Conservation (phyloP, 2,888 invertebrate genomes). For the Pristionchus mayeri region DNA sequence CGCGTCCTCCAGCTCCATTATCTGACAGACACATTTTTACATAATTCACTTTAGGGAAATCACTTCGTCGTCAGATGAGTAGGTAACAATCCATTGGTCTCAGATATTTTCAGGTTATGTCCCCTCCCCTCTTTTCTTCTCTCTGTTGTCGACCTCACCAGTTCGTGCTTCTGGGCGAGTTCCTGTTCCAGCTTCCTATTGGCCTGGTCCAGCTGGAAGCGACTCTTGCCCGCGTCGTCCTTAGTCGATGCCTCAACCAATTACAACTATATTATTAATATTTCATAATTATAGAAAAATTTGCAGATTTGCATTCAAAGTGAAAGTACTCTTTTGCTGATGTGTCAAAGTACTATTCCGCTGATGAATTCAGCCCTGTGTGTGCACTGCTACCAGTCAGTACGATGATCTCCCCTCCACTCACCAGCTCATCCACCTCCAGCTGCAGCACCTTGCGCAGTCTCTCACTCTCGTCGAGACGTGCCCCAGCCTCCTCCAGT, state of each 20-base stretch:
- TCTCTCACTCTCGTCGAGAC: conserved; percentile 94
- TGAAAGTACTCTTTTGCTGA: no score
- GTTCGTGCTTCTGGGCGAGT: conserved; percentile 77
- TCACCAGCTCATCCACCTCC: conserved; percentile 62
- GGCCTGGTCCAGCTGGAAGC: conserved; percentile 96
- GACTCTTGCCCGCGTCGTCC: conserved; percentile 97
- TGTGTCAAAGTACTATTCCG: no score
- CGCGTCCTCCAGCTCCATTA: conserved; percentile 95
- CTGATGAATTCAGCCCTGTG: no score
- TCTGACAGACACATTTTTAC: no score
- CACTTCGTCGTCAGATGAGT: no score
- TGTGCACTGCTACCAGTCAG: no score
- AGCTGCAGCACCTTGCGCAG: conserved; percentile 90
- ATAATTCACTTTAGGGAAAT: no score
- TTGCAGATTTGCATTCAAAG: no score
- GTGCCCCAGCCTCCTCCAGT: conserved; percentile 47
- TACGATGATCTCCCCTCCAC: neutral
- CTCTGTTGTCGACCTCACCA: conserved; percentile 83
- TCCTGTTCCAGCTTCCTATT: conserved; percentile 88
- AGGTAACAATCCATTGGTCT: neutral
- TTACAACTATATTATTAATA: no score
- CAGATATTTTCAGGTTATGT: no score
- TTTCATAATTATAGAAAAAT: no score
- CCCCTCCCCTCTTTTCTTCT: no score
- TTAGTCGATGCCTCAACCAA: conserved; percentile 88